These are phyloP conservation scores for Galerucella nymphaeae DNA, from an alignment of 2,888 invertebrate genomes.

Conservation along the genomic window DNA sequence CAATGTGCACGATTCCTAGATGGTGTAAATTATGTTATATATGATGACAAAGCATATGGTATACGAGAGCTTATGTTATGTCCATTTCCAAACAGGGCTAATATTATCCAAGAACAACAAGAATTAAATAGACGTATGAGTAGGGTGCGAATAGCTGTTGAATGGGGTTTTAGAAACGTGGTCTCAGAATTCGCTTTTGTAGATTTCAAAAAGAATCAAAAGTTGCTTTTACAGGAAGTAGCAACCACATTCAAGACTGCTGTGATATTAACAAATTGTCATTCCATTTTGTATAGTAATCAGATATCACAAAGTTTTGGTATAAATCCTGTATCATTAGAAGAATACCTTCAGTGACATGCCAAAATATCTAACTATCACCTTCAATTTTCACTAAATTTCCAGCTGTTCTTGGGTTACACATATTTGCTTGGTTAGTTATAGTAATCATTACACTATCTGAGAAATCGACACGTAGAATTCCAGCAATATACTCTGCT, in stretches of 20 bases:
- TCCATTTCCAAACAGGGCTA: not conserved
- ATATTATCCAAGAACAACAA: not conserved
- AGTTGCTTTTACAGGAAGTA: not conserved
- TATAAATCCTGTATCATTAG: too few relatives aligned
- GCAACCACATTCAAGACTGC: too few relatives aligned
- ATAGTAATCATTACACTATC: too few relatives aligned
- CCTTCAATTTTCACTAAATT: too few relatives aligned
- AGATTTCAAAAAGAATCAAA: conserved; percentile 18
- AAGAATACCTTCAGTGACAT: too few relatives aligned
- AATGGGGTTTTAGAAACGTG: conserved; percentile 18
- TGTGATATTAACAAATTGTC: not conserved
- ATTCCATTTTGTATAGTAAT: too few relatives aligned
- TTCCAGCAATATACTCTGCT: too few relatives aligned
- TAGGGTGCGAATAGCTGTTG: conserved; percentile 5
- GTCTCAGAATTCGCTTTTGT: conserved; percentile 8
- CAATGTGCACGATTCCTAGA: too few relatives aligned
- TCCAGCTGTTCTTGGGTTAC: too few relatives aligned
- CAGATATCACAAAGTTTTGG: not conserved
- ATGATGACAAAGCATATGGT: conserved; percentile 3
- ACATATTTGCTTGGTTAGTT: too few relatives aligned
- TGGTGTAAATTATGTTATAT: not conserved
- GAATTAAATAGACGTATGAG: conserved; percentile 7
- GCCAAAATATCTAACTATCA: too few relatives aligned
- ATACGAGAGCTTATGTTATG: not conserved
- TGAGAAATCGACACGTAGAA: too few relatives aligned